Evolutionary conservation across 2,113 vertebrate species (phyloP).

Genomic region (Chloebia gouldiae): DNA sequence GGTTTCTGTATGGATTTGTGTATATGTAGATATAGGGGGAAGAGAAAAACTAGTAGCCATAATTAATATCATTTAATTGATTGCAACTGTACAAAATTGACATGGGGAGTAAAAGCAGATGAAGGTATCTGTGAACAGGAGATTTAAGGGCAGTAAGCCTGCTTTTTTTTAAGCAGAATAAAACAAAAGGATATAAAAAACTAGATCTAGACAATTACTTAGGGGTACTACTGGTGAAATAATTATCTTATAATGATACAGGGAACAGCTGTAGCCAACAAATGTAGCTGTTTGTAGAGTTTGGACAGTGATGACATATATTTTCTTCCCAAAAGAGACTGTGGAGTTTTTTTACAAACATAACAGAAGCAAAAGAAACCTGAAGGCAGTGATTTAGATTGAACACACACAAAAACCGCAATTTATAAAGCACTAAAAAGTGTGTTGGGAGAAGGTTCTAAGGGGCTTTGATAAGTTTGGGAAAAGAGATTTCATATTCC

Average conservation of each 20-base stretch:
- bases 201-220: neutral
- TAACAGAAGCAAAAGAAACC: neutral
- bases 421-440: neutral
- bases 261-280: neutral
- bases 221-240: neutral
- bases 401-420: neutral
- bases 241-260: neutral
- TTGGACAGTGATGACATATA: neutral
- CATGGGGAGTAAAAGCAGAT: neutral
- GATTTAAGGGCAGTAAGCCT: neutral
- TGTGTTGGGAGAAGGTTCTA: neutral
- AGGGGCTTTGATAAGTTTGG: neutral
- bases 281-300: neutral
- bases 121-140: neutral
- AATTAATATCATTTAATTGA: neutral
- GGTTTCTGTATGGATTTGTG: neutral
- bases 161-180: neutral
- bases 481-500: neutral
- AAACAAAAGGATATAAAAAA: neutral
- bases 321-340: neutral
- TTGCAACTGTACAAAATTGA: neutral
- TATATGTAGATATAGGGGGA: neutral
- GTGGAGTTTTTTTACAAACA: neutral
- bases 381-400: neutral
- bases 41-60: neutral